Base-by-base conservation (phyloP, 1,140 invertebrate genomes). In the Caenorhabditis latens region DNA sequence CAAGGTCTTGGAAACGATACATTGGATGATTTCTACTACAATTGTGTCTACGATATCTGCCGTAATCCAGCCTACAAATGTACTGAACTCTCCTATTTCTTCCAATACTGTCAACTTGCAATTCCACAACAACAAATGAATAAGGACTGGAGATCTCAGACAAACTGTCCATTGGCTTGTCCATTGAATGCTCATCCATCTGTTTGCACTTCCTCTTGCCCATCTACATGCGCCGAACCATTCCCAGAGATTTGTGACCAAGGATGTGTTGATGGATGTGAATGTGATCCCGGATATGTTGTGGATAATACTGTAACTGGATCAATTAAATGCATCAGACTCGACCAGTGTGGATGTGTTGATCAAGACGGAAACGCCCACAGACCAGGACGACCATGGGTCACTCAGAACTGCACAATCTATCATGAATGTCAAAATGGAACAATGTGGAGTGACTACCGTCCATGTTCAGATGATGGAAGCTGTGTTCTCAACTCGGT, bases 31-130 rank as follows among this genome's bases (percentile, higher is more conserved):
- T 84, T 83, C 43, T 90, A 90, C 71, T 43, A 88, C 58, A 85
- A 88, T 48, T 90, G 89, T 50, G 50, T 86, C 13, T 90, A 65
- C 50, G 89, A 90, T 63, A 19, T 90, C 16, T 90, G 89, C 84
- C 24, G 57, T 40, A 57, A 84, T 46, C 63, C 46, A 46, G 58
- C n/a, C n/a, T 55, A 57, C 46, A 65, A 84, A 16, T 89, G 88
- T 46, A 65, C 58, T 3, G 84, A 58, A 21, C 67, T 88, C 40
- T 46, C 61, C 14, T 61, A 88, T 32, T 88, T 88, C 63, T 53
- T 85, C 40, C 42, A 65, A 40, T 43, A 57, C 21, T 88, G 88
- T 63, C 86, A 88, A 85, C n/a, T 58, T 16, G 63, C 71, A 1
- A 16, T 88, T 43, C 79, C 79, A 57, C 46, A 85, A 84, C 24